These are phyloP conservation scores for Adrianichthys oophorus DNA, from an alignment of 2,797 vertebrate genomes.

Conservation along the genomic window DNA sequence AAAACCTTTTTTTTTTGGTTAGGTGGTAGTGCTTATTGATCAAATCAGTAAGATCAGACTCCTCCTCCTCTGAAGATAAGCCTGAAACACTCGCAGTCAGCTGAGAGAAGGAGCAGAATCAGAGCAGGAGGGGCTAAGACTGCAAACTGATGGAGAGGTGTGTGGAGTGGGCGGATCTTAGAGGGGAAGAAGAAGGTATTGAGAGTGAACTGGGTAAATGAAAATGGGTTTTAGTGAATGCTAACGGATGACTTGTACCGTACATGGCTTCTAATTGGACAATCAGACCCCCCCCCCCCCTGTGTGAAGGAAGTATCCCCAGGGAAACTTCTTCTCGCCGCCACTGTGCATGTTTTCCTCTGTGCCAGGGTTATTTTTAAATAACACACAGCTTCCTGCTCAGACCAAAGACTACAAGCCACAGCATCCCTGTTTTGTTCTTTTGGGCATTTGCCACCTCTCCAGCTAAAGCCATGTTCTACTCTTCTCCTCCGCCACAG, in stretches of 20 bases:
- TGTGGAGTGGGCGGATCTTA: conserved; percentile 54
- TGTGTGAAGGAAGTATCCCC: conserved; percentile 81
- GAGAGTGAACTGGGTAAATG: conserved; percentile 31
- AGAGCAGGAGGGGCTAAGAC: conserved; percentile 16
- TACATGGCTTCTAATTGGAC: conserved; percentile 71
- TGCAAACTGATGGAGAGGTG: conserved; percentile 47
- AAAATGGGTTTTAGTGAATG: conserved; percentile 67
- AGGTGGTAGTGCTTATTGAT: background rate
- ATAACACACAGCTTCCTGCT: conserved; percentile 73
- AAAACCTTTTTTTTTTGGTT: background rate
- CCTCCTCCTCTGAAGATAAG: conserved; percentile 11
- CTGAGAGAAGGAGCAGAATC: conserved; percentile 35
- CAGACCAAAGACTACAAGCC: conserved; percentile 70
- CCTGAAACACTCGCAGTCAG: conserved; percentile 6
- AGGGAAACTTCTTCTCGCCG: conserved; percentile 80
- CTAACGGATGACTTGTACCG: conserved; percentile 47
- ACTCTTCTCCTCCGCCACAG: conserved; percentile 79
- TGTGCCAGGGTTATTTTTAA: conserved; percentile 82
- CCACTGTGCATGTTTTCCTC: conserved; percentile 76
- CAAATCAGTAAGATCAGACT: conserved; percentile 4
- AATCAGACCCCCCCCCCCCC: conserved; percentile 46
- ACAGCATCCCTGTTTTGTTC: conserved; percentile 74
- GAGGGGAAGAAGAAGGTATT: conserved; percentile 48
- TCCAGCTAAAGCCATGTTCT: conserved; percentile 76
- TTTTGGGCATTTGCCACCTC: conserved; percentile 60